Percentiles rank a stretch among this genome's conserved stretches.
These are phyloP conservation scores for Panthera leo DNA, from an alignment of 2,113 vertebrate genomes.

Conservation along the genomic window DNA sequence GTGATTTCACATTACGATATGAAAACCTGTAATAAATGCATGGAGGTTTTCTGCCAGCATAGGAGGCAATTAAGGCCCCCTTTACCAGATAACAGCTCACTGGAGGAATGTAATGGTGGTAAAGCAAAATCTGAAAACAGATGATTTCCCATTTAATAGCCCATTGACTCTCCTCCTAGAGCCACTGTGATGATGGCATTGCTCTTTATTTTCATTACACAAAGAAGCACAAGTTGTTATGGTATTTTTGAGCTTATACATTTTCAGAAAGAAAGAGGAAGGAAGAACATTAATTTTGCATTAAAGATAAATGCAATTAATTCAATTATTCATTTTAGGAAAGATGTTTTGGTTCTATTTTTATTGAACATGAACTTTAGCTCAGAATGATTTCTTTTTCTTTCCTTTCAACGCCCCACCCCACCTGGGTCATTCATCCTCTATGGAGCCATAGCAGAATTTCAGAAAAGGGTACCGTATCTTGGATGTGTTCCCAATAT, in stretches of 20 bases:
- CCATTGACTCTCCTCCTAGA: slow-evolving; percentile 89
- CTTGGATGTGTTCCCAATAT: neutral
- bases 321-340: slow-evolving; percentile 26
- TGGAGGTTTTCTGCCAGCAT: slow-evolving; percentile 80
- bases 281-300: too few species aligned
- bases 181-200: slow-evolving; percentile 56
- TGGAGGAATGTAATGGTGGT: slow-evolving; percentile 86
- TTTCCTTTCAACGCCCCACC: rapidly evolving
- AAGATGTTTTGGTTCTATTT: neutral
- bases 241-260: slow-evolving; percentile 53
- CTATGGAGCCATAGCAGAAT: neutral
- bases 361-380: neutral
- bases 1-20: slow-evolving; percentile 82
- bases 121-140: slow-evolving; percentile 91
- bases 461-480: neutral
- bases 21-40: slow-evolving; percentile 81
- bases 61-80: slow-evolving; percentile 79
- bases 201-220: slow-evolving; percentile 82
- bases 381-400: neutral
- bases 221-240: slow-evolving; percentile 84
- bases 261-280: neutral
- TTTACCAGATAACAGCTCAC: slow-evolving; percentile 81
- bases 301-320: slow-evolving; percentile 16
- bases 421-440: neutral
- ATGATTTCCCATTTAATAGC: slow-evolving; percentile 94